Evolutionary conservation across 2,113 vertebrate species (phyloP).

Genomic region (Crotalus tigris): DNA sequence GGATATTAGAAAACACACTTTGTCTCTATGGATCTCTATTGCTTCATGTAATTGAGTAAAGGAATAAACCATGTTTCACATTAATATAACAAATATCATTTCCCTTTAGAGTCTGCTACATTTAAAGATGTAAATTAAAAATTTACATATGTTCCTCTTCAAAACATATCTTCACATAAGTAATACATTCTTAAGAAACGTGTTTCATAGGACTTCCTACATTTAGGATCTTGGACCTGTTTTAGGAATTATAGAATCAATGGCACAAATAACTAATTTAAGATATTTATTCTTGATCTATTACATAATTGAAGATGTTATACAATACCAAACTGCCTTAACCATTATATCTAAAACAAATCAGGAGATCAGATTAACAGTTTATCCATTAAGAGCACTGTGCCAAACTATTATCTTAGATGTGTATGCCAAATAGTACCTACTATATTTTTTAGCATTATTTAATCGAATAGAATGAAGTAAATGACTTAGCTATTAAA

Average conservation of each 20-base stretch:
- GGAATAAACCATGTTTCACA: slow-evolving; percentile 5
- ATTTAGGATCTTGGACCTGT: neutral
- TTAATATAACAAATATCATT: slow-evolving; percentile 1
- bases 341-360: neutral
- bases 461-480: neutral
- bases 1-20: neutral
- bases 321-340: neutral
- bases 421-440: neutral
- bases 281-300: neutral
- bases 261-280: neutral
- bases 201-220: neutral
- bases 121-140: neutral
- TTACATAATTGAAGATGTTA: neutral
- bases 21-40: neutral
- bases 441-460: neutral
- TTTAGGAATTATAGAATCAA: neutral
- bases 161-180: neutral
- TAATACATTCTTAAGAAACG: neutral
- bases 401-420: neutral
- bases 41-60: neutral
- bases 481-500: neutral
- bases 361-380: neutral
- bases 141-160: neutral
- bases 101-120: neutral
- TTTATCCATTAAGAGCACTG: rapidly evolving